Base-by-base conservation (phyloP, 1,140 invertebrate species). In the Drosophila suzukii region DNA sequence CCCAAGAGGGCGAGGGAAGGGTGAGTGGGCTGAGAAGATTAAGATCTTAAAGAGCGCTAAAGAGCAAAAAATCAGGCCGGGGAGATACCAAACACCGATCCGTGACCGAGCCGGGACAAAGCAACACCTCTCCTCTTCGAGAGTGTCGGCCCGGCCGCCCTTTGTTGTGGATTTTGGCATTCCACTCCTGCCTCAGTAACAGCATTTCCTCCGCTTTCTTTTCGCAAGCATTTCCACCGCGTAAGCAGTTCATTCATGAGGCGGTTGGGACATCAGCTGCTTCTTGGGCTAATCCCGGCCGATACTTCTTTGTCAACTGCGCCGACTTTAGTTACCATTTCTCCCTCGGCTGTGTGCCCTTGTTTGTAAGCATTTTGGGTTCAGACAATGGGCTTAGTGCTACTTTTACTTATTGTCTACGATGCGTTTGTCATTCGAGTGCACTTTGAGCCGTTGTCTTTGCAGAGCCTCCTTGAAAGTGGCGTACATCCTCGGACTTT, bases 11-110 rank as follows among this genome's bases (percentile, higher is more conserved):
- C 66, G 15, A 44, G 30, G 38, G 41, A 58, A 41, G 67, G 67
- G 36, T 13, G 53, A 72, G 68, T 72, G 68, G 68, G 68, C 66
- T 50, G 68, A 71, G 68, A 8, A 88, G 83, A 86, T 86, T 86
- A 86, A 83, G 74, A 89, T 86, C 83, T 86, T 86, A 86, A 88
- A 70, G 84, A 86, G 83, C 84, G 83, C 81, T 85, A 85, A 85
- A 81, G 62, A 84, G 61, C 61, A 77, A 81, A 73, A 72, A 81
- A 81, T 78, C 68, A 65, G 61, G 7, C 39, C 66, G 44, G 62
- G 65, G 41, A 51, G 51, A 49, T 73, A 77, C 65, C 56, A 58
- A 65, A 78, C 68, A 62, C 55, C 77, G 77, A 74, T 81, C 63
- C 77, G 76, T 81, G 59, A 77, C 72, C 62, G 59, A 54, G 46